Evolutionary conservation across 2,888 invertebrate genomes (phyloP), one percentile per base, ranked within the genome.

Genomic region (Dicyrtomina minuta): DNA sequence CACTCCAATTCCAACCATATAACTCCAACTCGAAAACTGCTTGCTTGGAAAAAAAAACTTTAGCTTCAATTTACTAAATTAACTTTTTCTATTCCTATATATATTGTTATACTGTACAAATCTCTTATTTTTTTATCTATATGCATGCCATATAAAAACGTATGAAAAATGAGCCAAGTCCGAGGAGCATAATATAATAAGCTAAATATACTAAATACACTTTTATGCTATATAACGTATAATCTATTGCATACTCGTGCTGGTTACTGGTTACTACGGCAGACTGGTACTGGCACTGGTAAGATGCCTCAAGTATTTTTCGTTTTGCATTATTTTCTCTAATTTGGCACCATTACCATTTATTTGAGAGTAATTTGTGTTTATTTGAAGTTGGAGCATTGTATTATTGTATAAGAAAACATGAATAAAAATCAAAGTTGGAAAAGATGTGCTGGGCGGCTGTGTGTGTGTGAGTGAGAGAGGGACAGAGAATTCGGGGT

Each of bases 1-100:
- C 27, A 26, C 33, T 15, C 13, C 10, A 22, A 12, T 26, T 20
- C 27, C 15, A 20, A 6, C 53, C 13, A 13, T 3, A 20, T 2
- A 53, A 53, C 6, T 53, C 20, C 17, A 6, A 49, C 13, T 15
- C 49, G 13, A 49, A 49, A 17, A 8, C 17, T 6, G 49, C 53
- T 13, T 13, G 22, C 6, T 22, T 12, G 43, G 13, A 17, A 4
- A 5, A 13, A 58, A 41, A 58, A 58, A 58, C 39, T 58, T 58
- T 33, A 39, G 12, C 39, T 58, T 58, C 58, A 33, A 58, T 58
- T 58, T 58, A 58, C 58, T 39, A 58, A 39, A 53, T 53, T 53
- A 53, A 53, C 51, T 53, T 53, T n/a, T n/a, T n/a, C n/a, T n/a
- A n/a, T n/a, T n/a, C n/a, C n/a, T n/a, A n/a, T n/a, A n/a, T n/a